phyloP scores from a whole-genome alignment of 2,888 invertebrate species.

The Coelopa pilipes region DNA sequence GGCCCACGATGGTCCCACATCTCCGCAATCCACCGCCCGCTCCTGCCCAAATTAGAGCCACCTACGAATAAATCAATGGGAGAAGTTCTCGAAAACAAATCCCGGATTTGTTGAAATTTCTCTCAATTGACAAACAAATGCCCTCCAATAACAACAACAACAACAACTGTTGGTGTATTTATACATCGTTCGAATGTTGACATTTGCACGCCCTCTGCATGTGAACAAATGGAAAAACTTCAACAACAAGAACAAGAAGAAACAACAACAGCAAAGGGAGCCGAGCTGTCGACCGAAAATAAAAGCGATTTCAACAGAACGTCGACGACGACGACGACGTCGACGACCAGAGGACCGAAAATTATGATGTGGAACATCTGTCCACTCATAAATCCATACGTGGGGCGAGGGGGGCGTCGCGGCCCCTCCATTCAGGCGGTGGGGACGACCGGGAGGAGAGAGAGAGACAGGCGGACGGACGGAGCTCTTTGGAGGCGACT shows the following conservation, averaged over 20 bases:
- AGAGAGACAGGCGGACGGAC: neutral
- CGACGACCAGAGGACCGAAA: neutral
- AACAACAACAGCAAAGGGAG: neutral
- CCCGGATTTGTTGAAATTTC: too few species aligned
- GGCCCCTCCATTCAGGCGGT: neutral
- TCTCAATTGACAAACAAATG: too few species aligned
- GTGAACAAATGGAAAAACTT: neutral
- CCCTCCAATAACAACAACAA: too few species aligned
- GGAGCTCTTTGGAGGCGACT: neutral
- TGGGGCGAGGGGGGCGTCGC: neutral
- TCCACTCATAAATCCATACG: conserved; percentile 7
- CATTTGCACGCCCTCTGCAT: conserved; percentile 4
- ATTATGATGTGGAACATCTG: conserved; percentile 8
- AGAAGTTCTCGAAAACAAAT: too few species aligned
- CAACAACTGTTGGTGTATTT: too few species aligned
- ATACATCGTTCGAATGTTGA: neutral
- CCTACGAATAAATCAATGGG: too few species aligned
- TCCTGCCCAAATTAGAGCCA: too few species aligned
- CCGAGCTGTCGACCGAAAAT: too few species aligned
- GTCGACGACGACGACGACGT: neutral
- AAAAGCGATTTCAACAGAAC: neutral
- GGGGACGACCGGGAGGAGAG: neutral
- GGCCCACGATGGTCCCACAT: too few species aligned
- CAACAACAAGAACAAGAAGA: neutral
- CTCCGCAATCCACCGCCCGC: too few species aligned